Evolutionary conservation across 2,888 invertebrate genomes (phyloP), one percentile per base, ranked within the genome.

Genomic region (Diaphora mendica): DNA sequence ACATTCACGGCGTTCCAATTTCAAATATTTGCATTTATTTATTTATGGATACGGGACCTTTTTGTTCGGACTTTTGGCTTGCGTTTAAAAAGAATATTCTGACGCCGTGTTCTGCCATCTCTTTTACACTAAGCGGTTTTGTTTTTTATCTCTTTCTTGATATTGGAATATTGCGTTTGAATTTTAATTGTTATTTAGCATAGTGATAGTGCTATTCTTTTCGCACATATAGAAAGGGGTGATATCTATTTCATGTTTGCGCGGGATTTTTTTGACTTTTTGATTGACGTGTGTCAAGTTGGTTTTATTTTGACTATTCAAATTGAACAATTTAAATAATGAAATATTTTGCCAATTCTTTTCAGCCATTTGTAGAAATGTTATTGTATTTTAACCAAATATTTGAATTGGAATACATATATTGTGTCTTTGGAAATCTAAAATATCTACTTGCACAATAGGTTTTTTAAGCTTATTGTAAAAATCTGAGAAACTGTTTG

Each of bases 21-120:
- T 92, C 93, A 91, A 94, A 95, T 94, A 94, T 95, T 94, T 93
- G 95, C 94, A 95, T 95, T 95, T 94, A 94, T 94, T 94, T 94
- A 94, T 95, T 94, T 94, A 88, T 83, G 90, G 90, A 90, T 90
- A 91, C 88, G 88, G 87, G 87, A 89, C 90, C 89, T 90, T 90
- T 91, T 90, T 91, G 87, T 86, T 85, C 83, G 90, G 84, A 90
- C 86, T 90, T 91, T 92, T 90, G 87, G 80, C 81, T 88, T 84
- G 90, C 85, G 86, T 85, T 84, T 78, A 80, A 75, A 81, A 79
- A 83, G 76, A 75, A 70, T 80, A 78, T 62, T 62, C 55, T 78
- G 72, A 39, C 39, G 33, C 42, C 23, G n/a, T 48, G 23, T 70
- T 8, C 65, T 64, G 69, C 35, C 67, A 17, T 79, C 77, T 64